Evolutionary conservation across 2,797 vertebrate species (phyloP).

Genomic region (Hozukius guyotensis): DNA sequence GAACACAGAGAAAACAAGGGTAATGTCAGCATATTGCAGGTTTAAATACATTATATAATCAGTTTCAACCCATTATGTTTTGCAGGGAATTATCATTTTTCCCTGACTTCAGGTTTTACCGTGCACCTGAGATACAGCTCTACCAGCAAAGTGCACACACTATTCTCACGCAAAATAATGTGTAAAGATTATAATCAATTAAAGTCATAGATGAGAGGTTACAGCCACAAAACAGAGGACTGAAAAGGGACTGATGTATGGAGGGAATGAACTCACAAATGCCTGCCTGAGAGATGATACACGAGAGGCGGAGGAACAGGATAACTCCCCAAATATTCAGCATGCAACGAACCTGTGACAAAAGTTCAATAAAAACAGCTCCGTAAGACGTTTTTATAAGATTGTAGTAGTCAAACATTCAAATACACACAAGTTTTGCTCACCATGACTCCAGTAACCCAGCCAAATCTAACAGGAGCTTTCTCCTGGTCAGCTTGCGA

Average conservation of each 20-base stretch:
- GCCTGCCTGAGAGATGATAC: constrained; percentile 83
- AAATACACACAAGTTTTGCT: background rate
- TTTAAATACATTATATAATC: background rate
- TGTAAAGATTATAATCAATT: background rate
- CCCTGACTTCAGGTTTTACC: background rate
- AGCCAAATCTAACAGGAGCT: constrained; percentile 76
- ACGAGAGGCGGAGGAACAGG: constrained; percentile 80
- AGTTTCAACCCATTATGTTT: background rate
- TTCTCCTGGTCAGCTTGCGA: background rate
- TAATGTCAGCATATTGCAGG: background rate
- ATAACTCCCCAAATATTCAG: constrained; percentile 85
- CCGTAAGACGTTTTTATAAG: background rate
- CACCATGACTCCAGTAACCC: constrained; percentile 83
- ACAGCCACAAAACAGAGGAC: background rate
- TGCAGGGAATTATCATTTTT: background rate
- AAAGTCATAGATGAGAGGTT: background rate
- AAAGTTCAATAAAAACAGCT: background rate
- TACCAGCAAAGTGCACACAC: background rate
- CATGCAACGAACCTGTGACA: constrained; percentile 82
- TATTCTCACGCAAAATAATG: background rate
- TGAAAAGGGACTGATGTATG: background rate
- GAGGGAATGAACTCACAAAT: constrained; percentile 69
- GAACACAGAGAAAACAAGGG: background rate
- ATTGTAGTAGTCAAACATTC: background rate
- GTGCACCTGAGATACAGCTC: background rate